Evolutionary conservation across 2,113 vertebrate species (phyloP), one percentile per base, ranked within the genome.

Genomic region (Murina feae): DNA sequence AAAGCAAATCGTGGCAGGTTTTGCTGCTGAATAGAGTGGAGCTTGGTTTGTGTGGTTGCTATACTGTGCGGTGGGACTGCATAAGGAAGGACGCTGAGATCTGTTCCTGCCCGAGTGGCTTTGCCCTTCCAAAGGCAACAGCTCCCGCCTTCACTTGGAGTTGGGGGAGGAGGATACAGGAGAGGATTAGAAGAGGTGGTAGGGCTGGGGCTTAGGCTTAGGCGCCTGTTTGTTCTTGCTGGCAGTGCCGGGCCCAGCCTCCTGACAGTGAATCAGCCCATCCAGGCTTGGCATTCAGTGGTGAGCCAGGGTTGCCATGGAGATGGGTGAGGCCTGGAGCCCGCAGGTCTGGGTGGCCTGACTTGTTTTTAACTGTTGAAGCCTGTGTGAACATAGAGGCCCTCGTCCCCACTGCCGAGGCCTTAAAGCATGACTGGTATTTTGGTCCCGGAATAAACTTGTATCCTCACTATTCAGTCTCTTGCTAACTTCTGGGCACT

Each of bases 281-380:
- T 89, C 78, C 1, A 7, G 82, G 82, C 94, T 91, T 96, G 96
- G 93, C 93, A 71, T 65, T 90, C 84, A 9, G 68, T 25, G 35
- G 85, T 10, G 39, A 85, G 86, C 93, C 30, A 35, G 21, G 68
- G 95, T 97, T 96, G 68, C 93, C 81, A 82, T 96, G 92, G 96
- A 76, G 93, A 93, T 74, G 92, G 92, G 83, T 72, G 95, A 96
- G 97, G 93, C 93, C 85, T 5, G 0, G 84, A 95, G 84, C 95
- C 96, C 84, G 82, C 87, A 91, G 87, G 93, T 84, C 93, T 49
- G 72, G 80, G 90, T 87, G 81, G 96, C 96, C 94, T 44, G 63
- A 84, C 97, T 97, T 92, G 97, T 96, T 97, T 94, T 92, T 92
- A 71, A 96, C 93, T 76, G 82, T 60, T 21, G 93, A 93, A 78